A percentile compares a stretch with the other conserved stretches of the same genome.
phyloP scores from a whole-genome alignment of 2,888 invertebrate genomes.

The Pristionchus exspectatus region DNA sequence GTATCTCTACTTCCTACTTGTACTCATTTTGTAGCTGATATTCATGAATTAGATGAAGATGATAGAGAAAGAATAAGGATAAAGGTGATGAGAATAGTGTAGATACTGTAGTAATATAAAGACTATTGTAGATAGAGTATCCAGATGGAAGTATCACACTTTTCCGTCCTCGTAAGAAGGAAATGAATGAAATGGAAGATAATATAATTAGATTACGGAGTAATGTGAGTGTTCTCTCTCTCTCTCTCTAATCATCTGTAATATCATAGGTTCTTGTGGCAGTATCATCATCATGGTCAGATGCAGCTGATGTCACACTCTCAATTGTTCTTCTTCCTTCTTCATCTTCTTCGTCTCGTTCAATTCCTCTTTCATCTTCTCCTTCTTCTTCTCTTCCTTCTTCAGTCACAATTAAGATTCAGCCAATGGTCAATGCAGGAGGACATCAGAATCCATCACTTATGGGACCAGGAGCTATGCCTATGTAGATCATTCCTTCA shows the following conservation, averaged over 20 bases:
- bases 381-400: slow-evolving; percentile 19
- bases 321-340: not conserved
- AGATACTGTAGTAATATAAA: not conserved
- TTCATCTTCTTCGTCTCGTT: not conserved
- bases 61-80: slow-evolving; percentile 67
- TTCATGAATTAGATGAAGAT: slow-evolving; percentile 65
- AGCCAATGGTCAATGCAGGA: not conserved
- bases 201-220: not conserved
- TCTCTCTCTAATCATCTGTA: not conserved
- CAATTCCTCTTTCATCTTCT: slow-evolving; percentile 19
- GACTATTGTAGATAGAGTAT: slow-evolving; percentile 8
- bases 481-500: not conserved
- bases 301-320: not conserved
- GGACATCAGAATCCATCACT: not conserved
- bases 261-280: not conserved
- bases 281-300: not conserved
- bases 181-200: slow-evolving; percentile 13
- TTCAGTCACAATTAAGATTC: not conserved
- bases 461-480: slow-evolving; percentile 14
- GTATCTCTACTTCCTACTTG: slow-evolving; percentile 72
- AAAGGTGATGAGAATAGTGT: slow-evolving; percentile 58
- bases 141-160: not conserved
- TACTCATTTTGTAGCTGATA: slow-evolving; percentile 63
- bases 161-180: slow-evolving; percentile 31
- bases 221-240: not conserved